These are phyloP conservation scores for Synanceia verrucosa DNA, from an alignment of 2,797 vertebrate genomes.

Conservation along the genomic window DNA sequence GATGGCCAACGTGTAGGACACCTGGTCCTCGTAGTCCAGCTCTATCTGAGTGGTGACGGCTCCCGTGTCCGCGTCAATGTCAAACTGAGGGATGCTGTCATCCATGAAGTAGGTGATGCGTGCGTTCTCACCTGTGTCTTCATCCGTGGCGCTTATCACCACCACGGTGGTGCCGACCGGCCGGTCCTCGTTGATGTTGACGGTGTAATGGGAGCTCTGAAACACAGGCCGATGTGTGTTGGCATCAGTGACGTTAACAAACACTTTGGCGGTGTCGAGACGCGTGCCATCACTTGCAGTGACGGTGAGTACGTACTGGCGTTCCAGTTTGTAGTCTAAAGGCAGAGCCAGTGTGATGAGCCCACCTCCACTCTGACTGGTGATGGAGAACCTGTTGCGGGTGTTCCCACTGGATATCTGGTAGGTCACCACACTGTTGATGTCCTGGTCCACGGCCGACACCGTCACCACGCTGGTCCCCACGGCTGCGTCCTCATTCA, in stretches of 20 bases:
- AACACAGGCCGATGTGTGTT: conserved; percentile 97
- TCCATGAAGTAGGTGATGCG: conserved; percentile 97
- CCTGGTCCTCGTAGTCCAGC: conserved; percentile 96
- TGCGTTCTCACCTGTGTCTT: conserved; percentile 95
- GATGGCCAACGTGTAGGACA: conserved; percentile 95
- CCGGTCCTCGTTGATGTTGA: conserved; percentile 92
- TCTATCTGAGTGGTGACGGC: conserved; percentile 94
- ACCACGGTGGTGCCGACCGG: conserved; percentile 91
- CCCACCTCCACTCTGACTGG: conserved; percentile 92
- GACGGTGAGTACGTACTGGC: conserved; percentile 91
- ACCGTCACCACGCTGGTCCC: conserved; percentile 95
- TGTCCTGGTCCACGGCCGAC: conserved; percentile 92
- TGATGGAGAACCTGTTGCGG: conserved; percentile 97
- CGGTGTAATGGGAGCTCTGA: conserved; percentile 96
- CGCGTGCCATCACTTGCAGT: conserved; percentile 91
- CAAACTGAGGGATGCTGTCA: conserved; percentile 97
- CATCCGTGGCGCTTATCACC: conserved; percentile 94
- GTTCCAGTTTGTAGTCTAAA: conserved; percentile 95
- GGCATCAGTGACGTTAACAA: conserved; percentile 94
- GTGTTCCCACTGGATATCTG: conserved; percentile 97
- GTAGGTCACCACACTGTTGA: conserved; percentile 95
- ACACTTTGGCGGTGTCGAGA: conserved; percentile 89
- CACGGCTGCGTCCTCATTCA: conserved; percentile 94
- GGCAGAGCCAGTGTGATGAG: conserved; percentile 93
- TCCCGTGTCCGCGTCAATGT: conserved; percentile 88